Base-by-base conservation (phyloP, 2,888 invertebrate genomes). In the Alsophila aescularia region DNA sequence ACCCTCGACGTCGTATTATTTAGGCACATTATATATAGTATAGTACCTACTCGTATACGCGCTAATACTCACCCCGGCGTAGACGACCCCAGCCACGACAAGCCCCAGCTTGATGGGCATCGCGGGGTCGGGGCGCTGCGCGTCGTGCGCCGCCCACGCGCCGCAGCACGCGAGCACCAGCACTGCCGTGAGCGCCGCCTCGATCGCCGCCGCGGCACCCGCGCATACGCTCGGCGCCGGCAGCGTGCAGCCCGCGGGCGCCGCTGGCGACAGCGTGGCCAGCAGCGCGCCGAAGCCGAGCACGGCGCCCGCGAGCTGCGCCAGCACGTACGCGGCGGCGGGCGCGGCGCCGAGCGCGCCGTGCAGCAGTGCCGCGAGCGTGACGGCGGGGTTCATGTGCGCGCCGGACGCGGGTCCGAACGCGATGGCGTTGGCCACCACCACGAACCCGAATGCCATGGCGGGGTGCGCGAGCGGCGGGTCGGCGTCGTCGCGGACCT, bases 371-470 rank as follows among this genome's bases (percentile, higher is more conserved):
- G 94, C 93, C 3, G 95, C 94, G 18, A 95, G 85, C 10, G 96
- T 95, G 12, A 96, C 95, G 2, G 95, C 94, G 0, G 96, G 96
- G 89, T 96, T 96, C 72, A 97, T 83, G 84, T 96, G 96, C 14
- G 95, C 95, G 43, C 95, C 96, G 10, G 96, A 96, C 35, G 94
- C 90, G 66, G 95, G 94, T 2, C 95, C 96, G 72, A 96, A 94
- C 51, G 77, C 83, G 64, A 79, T 69, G 50, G 72, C 77, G 70
- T 77, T 76, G 34, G 73, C 79, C 14, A 79, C 58, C 61, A 90
- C 84, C 31, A 85, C 70, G 75, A 75, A 77, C 54, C 87, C 90
- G 79, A 90, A 90, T 14, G 78, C 83, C 60, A 83, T 67, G 51
- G 90, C 90, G 31, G 83, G 77, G 74, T 52, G 71, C 39, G 67